phyloP scores from a whole-genome alignment of 1,140 invertebrate genomes.

The Drosophila orena region DNA sequence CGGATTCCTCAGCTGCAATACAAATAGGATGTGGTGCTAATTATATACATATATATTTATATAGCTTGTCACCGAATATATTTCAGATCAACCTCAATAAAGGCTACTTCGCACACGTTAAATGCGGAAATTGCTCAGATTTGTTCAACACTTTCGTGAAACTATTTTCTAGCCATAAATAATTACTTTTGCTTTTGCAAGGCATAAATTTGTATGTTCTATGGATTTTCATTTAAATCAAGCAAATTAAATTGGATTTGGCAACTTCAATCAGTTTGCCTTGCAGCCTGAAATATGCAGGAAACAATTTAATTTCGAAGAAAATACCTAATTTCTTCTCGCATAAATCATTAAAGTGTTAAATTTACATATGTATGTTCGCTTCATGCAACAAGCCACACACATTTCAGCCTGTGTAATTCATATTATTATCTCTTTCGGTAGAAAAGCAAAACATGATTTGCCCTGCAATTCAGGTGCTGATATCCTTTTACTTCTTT shows the following conservation, averaged over 20 bases:
- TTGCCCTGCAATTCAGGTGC: neutral
- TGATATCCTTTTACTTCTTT: slow-evolving; percentile 7
- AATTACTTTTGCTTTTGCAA: neutral
- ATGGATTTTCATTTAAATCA: neutral
- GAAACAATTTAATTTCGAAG: slow-evolving; percentile 1
- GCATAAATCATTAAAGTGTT: slow-evolving; percentile 7
- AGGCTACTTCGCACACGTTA: no score
- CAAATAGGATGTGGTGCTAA: neutral
- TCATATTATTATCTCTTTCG: neutral
- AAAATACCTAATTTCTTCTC: neutral
- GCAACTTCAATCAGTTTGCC: neutral
- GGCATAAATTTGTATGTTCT: neutral
- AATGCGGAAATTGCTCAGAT: neutral
- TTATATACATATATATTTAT: neutral
- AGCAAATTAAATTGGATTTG: neutral
- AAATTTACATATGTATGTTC: neutral
- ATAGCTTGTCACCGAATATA: neutral
- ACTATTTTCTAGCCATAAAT: neutral
- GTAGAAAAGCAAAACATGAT: neutral
- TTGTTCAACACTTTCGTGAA: no score
- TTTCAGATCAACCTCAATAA: neutral
- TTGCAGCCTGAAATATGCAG: neutral
- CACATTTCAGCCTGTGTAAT: neutral
- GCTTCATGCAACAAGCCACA: neutral
- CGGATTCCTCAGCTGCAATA: neutral